These are phyloP conservation scores for Gibbula magus DNA, from an alignment of 2,888 invertebrate genomes.

Conservation along the genomic window DNA sequence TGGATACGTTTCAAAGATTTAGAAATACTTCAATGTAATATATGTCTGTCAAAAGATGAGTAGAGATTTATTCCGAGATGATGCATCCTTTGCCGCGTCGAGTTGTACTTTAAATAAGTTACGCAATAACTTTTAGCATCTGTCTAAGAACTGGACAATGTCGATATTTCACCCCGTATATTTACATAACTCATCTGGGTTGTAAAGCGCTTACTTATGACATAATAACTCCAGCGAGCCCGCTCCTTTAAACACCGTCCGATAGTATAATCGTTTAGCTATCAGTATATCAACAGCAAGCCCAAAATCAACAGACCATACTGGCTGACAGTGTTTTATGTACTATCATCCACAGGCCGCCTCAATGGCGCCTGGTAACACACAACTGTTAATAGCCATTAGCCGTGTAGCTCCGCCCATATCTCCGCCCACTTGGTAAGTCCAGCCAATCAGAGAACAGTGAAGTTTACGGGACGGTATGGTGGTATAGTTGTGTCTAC, in stretches of 20 bases:
- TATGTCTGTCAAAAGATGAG: neutral
- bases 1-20: neutral
- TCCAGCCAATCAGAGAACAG: neutral
- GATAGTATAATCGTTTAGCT: slow-evolving; percentile 17
- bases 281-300: slow-evolving; percentile 12
- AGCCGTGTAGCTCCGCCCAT: slow-evolving; percentile 4
- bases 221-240: neutral
- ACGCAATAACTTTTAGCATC: neutral
- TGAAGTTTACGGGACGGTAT: neutral
- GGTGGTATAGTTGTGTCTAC: neutral
- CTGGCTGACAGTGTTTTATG: slow-evolving; percentile 11
- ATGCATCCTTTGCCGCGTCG: neutral
- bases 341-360: neutral
- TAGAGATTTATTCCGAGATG: neutral
- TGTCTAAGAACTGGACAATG: neutral
- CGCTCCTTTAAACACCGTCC: slow-evolving; percentile 6
- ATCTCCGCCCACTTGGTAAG: neutral
- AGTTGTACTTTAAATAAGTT: neutral
- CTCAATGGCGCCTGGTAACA: slow-evolving; percentile 9
- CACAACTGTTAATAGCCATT: slow-evolving; percentile 21
- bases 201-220: neutral
- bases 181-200: neutral
- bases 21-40: neutral
- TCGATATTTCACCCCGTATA: neutral
- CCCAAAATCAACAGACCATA: slow-evolving; percentile 21